These are phyloP conservation scores for Dinomys branickii DNA, from an alignment of 2,113 vertebrate genomes.

Conservation along the genomic window DNA sequence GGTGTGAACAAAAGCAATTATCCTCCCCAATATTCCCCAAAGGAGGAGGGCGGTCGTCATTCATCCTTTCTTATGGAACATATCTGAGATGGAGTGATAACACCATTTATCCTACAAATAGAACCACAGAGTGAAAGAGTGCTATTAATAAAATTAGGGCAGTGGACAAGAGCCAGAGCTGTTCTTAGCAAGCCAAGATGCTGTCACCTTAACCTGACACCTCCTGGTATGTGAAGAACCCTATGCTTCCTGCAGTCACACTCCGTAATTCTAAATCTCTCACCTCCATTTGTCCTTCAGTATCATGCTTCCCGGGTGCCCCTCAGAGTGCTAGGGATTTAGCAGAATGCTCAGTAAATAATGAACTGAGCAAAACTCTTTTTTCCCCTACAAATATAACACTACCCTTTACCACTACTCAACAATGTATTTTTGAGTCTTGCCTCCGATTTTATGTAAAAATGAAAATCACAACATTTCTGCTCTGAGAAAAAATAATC, in stretches of 20 bases:
- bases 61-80: neutral
- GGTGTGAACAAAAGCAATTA: neutral
- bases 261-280: too few species aligned
- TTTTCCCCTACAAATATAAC: neutral
- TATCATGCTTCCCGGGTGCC: neutral
- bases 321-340: too few species aligned
- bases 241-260: neutral
- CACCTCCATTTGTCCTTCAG: neutral
- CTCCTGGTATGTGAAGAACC: neutral
- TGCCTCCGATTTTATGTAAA: neutral
- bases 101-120: neutral
- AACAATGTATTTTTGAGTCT: neutral
- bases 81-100: neutral
- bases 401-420: neutral
- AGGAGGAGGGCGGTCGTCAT: neutral
- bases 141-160: neutral
- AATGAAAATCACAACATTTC: neutral
- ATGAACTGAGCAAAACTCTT: neutral
- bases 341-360: neutral
- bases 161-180: neutral
- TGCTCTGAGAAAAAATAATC: neutral
- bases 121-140: neutral
- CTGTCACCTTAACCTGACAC: too few species aligned
- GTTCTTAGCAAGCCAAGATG: neutral
- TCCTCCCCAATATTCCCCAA: neutral